Evolutionary conservation across 2,113 vertebrate species (phyloP), one percentile per base, ranked within the genome.

Genomic region (Microcebus lehilahytsara): DNA sequence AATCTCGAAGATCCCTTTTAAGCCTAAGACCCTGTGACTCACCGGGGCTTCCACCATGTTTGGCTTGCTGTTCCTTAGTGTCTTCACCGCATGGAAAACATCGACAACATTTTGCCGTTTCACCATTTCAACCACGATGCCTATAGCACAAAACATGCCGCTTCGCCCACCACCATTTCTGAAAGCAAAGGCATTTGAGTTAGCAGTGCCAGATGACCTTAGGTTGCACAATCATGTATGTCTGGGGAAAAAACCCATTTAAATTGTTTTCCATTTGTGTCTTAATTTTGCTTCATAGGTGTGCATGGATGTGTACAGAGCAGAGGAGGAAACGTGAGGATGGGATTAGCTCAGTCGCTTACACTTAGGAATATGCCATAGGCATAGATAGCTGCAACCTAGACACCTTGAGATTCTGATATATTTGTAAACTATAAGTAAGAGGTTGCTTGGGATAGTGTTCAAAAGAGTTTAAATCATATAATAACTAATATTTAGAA

Each of bases 41-140:
- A 99, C 99, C 97, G 99, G 99, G 87, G 99, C 99, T 96, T 99
- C 99, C 97, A 99, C 99, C 99, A 99, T 99, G 99, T 99, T 99
- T 78, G 99, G 99, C 78, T 99, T 99, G 97, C 99, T 99, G 99
- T 99, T 99, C 97, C 99, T 98, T 97, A 99, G 98, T 13, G 99
- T 99, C 98, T 99, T 99, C 19, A 99, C 99, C 0, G 99, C 99
- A 0, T 99, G 99, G 98, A 99, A 99, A 96, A 99, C 99, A 0
- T 99, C 99, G 6, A 99, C 99, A 96, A 99, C 99, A 0, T 99
- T 99, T 98, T 99, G 99, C 85, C 99, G 99, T 97, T 99, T 99
- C 14, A 99, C 99, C 99, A 99, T 99, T 98, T 99, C 99, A 22
- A 99, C 99, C 97, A 99, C 99, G 6, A 99, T 99, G 98, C 99